phyloP scores from a whole-genome alignment of 1,140 invertebrate species.

The Musca vetustissima region DNA sequence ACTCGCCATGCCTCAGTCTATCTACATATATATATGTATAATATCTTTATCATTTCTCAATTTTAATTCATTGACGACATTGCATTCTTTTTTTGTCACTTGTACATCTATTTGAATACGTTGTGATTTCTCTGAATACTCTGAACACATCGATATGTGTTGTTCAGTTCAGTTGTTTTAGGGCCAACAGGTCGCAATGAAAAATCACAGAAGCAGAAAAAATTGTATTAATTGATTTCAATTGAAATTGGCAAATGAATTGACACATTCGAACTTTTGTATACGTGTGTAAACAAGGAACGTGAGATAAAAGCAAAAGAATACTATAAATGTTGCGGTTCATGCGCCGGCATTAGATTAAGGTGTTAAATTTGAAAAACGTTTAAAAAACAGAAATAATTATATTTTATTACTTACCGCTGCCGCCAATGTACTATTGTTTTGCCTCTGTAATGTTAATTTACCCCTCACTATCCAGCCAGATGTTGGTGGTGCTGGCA shows the following conservation, averaged over 20 bases:
- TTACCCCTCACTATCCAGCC: conserved; percentile 54
- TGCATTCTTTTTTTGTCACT: too few species aligned
- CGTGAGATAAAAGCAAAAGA: neutral
- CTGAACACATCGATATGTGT: too few species aligned
- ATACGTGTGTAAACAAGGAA: too few species aligned
- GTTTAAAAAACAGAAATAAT: too few species aligned
- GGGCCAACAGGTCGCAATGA: neutral
- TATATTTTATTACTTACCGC: conserved; percentile 41
- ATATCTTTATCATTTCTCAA: too few species aligned
- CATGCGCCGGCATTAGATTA: neutral
- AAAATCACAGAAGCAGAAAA: too few species aligned
- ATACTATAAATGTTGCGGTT: neutral
- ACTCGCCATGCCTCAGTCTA: too few species aligned
- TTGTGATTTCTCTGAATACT: too few species aligned
- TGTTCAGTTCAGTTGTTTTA: neutral
- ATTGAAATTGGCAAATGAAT: conserved; percentile 14
- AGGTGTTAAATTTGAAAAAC: neutral
- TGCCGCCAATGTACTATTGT: conserved; percentile 43
- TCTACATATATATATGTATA: too few species aligned
- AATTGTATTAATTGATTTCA: conserved; percentile 17
- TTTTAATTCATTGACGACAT: too few species aligned
- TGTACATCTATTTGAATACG: too few species aligned
- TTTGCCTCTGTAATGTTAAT: conserved; percentile 49
- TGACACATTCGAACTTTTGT: neutral
- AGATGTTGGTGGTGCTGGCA: conserved; percentile 44